These are phyloP conservation scores for Acanthochromis polyacanthus DNA, from an alignment of 2,113 vertebrate species.

Conservation along the genomic window DNA sequence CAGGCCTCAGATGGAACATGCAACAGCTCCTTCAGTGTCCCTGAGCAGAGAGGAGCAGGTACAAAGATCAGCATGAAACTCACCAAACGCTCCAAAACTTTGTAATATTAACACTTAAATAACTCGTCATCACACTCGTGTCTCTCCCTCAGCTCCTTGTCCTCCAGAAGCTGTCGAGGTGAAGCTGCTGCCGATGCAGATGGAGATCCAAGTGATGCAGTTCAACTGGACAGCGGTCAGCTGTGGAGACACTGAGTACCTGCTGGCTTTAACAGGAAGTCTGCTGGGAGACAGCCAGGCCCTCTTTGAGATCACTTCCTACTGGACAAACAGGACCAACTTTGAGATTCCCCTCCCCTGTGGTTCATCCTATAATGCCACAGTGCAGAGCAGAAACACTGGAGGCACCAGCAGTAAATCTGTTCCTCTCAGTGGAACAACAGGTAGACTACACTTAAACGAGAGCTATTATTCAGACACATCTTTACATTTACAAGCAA, in stretches of 20 bases:
- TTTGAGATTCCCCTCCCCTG: constrained; percentile 85
- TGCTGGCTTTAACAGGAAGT: constrained; percentile 73
- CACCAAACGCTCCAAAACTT: not conserved
- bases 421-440: constrained; percentile 60
- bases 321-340: constrained; percentile 76
- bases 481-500: no score
- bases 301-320: constrained; percentile 78
- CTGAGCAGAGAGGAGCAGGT: constrained; percentile 76
- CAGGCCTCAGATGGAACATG: constrained; percentile 77
- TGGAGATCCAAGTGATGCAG: constrained; percentile 63
- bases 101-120: no score
- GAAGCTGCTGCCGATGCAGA: constrained; percentile 56
- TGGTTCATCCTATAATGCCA: constrained; percentile 77
- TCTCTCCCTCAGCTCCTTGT: constrained; percentile 77
- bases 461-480: no score
- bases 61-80: constrained; percentile 5
- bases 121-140: not conserved
- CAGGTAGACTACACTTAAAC: constrained; percentile 73
- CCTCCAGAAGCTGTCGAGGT: constrained; percentile 73
- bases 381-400: constrained; percentile 75
- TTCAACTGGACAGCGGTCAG: constrained; percentile 71
- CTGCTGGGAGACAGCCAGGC: constrained; percentile 69
- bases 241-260: constrained; percentile 74
- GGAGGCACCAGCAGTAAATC: constrained; percentile 73
- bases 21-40: constrained; percentile 81